These are phyloP conservation scores for Periophthalmodon schlosseri DNA, from an alignment of 2,113 vertebrate genomes.

Conservation along the genomic window DNA sequence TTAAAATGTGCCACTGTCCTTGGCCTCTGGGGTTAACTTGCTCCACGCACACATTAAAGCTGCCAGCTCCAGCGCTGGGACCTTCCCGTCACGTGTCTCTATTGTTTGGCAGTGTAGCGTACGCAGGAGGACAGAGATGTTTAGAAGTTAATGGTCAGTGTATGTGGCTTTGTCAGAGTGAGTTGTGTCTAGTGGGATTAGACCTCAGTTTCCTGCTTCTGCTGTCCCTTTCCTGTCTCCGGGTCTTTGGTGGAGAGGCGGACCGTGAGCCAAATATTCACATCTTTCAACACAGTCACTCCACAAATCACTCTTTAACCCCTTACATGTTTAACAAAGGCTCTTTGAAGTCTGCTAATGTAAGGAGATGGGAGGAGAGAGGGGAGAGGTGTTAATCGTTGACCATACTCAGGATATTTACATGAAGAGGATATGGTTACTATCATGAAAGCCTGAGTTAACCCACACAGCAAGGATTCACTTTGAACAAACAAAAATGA, in stretches of 20 bases:
- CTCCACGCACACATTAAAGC: conserved; percentile 4
- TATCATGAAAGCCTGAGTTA: not conserved
- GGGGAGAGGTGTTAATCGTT: conserved; percentile 44
- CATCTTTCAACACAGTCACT: conserved; percentile 41
- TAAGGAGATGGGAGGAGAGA: conserved; percentile 30
- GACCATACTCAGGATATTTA: conserved; percentile 24
- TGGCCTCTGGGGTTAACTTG: conserved; percentile 10
- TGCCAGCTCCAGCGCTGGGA: conserved; percentile 9
- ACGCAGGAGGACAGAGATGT: conserved; percentile 16
- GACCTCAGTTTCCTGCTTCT: conserved; percentile 60
- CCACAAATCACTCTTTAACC: conserved; percentile 24
- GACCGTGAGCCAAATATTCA: conserved; percentile 18
- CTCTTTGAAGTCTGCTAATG: conserved; percentile 19
- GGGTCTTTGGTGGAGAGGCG: conserved; percentile 26
- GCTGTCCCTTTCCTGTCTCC: conserved; percentile 67
- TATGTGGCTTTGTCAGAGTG: conserved; percentile 24
- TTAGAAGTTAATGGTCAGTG: conserved; percentile 6
- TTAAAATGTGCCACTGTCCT: conserved; percentile 15
- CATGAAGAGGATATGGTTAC: not conserved
- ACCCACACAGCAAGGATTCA: not conserved
- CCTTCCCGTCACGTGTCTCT: conserved; percentile 23
- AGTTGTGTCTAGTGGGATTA: conserved; percentile 71
- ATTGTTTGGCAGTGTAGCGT: conserved; percentile 12
- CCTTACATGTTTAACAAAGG: conserved; percentile 9
- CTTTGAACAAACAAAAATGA: not conserved